Evolutionary conservation across 2,113 vertebrate genomes (phyloP), one percentile per base, ranked within the genome.

Genomic region (Eurypyga helias): DNA sequence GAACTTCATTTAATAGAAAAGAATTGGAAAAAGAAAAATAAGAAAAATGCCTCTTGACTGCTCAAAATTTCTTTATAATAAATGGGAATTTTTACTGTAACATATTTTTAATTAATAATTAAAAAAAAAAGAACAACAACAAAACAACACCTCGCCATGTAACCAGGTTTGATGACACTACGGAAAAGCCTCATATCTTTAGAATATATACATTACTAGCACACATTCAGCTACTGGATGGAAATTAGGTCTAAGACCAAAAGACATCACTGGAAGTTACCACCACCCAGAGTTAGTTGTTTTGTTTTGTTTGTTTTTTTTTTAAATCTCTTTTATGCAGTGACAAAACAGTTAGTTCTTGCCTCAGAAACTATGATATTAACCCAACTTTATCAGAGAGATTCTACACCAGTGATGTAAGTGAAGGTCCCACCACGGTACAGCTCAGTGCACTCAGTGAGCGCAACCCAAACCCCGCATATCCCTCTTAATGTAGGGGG

Each of bases 401-500:
- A 67, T 49, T 58, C 65, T 46, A 58, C 26, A 55, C 3, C 29
- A 54, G 46, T 24, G 76, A 70, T 15, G 75, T 10, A 18, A 67
- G 31, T 5, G 7, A 70, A n/a, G n/a, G 55, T 75, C 18, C 33
- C 5, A 1, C 13, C 65, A 61, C 0, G 1, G 17, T 4, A 7
- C 13, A 57, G n/a, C 61, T 66, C 41, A 54, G 31, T 73, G 26
- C 11, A 11, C 26, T 16, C 33, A 24, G 24, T 11, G 29, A 82
- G 38, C 65, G 48, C 6, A 75, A 49, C 41, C 16, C 20, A 45
- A 45, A 8, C 26, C 8, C 25, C 2, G 1, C 67, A 66, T 45
- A 16, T 36, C n/a, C 45, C 45, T 72, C 46, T 41, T 10, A 71
- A 26, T 0, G 0, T 2, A 61, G 36, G 9, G 7, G 4, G 8